Evolutionary conservation across 2,113 vertebrate species (phyloP).

Genomic region (rabbit (Oryctolagus cuniculus)): DNA sequence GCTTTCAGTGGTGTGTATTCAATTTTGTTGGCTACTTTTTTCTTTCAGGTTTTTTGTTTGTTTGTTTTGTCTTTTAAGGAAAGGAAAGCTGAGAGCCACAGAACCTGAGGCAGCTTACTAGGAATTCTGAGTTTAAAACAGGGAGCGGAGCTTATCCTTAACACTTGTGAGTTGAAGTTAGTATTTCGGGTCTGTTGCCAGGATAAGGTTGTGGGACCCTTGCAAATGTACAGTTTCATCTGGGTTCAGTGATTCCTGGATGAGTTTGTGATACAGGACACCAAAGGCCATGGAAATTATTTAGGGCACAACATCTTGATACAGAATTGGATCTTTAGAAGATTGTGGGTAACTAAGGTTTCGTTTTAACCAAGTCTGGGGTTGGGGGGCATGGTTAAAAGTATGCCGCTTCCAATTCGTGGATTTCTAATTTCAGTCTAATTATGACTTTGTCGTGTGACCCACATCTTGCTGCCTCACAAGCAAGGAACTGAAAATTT

Average conservation of each 20-base stretch:
- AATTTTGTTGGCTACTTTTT: background rate
- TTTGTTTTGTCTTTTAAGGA: background rate
- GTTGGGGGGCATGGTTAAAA: background rate
- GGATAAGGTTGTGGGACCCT: background rate
- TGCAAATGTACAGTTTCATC: background rate
- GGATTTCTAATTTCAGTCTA: constrained; percentile 43
- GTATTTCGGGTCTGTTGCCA: background rate
- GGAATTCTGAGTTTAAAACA: constrained; percentile 1
- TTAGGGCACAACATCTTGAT: constrained; percentile 15
- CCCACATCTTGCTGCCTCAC: constrained; percentile 12
- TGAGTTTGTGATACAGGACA: background rate
- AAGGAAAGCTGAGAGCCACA: background rate
- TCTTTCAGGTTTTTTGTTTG: background rate
- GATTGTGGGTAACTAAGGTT: constrained; percentile 24
- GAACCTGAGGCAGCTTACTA: background rate
- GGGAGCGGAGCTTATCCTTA: background rate
- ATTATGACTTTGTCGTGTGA: constrained; percentile 23
- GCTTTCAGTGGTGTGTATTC: background rate
- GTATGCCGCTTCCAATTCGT: constrained; percentile 25
- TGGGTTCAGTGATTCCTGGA: constrained; percentile 39
- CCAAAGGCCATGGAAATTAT: constrained; percentile 1
- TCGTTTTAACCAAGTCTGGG: constrained; percentile 33
- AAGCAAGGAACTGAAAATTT: constrained; percentile 47
- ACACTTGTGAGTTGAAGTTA: background rate
- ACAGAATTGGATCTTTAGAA: background rate